phyloP scores from a whole-genome alignment of 1,140 invertebrate species.

The Heliconius himera region DNA sequence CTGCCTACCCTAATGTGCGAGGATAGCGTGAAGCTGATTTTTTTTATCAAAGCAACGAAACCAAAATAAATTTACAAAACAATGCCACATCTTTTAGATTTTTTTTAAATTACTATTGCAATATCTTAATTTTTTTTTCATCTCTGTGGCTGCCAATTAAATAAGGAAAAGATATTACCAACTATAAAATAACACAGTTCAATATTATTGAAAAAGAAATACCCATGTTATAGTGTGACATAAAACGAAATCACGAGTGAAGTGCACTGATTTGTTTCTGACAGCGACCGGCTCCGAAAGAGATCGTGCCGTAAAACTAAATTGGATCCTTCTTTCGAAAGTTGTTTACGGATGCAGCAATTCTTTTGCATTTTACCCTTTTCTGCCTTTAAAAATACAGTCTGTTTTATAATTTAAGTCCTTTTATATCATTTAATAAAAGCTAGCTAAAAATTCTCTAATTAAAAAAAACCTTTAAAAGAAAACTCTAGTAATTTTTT shows the following conservation, averaged over 20 bases:
- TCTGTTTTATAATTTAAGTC: background rate
- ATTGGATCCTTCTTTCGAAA: conserved; percentile 7
- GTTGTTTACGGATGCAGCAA: background rate
- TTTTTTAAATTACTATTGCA: too few species aligned
- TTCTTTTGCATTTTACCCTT: background rate
- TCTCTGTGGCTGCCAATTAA: too few species aligned
- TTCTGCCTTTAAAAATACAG: background rate
- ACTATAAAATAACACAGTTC: background rate
- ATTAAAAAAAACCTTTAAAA: too few species aligned
- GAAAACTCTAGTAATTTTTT: too few species aligned
- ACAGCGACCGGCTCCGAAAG: background rate
- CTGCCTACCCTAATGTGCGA: too few species aligned
- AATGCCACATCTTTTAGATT: too few species aligned
- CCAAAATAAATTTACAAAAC: too few species aligned
- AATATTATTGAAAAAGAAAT: background rate
- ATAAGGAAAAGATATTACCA: too few species aligned
- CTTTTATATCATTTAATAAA: background rate
- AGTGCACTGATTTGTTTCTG: conserved; percentile 7
- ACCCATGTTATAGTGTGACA: background rate
- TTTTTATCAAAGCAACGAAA: too few species aligned
- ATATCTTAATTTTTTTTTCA: too few species aligned
- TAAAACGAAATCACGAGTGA: background rate
- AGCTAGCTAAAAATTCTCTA: too few species aligned
- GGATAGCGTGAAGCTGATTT: too few species aligned
- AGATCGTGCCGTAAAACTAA: background rate